Base-by-base conservation (phyloP, 2,888 invertebrate species). In the Scelioninae gen. 1 region DNA sequence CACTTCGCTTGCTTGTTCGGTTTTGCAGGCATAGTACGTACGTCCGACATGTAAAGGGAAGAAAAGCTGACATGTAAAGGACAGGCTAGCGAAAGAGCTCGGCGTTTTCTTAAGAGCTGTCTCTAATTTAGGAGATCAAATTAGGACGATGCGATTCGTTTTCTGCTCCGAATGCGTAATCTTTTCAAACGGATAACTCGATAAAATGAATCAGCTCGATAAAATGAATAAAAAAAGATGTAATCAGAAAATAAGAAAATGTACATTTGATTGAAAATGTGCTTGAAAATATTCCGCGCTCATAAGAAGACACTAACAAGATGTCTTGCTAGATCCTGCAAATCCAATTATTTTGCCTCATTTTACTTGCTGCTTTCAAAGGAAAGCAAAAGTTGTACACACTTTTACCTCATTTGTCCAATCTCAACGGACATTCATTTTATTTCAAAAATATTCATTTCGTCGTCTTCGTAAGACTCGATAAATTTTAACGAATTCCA, bases 121-220 rank as follows among this genome's bases (percentile, higher is more conserved):
- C 53, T 84, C 82, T 82, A 82, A 84, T 86, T 83, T 79, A 77
- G 83, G 82, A 82, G 81, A 84, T 84, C 69, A 58, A 84, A 86
- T 86, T 85, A 83, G 56, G 80, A 49, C 76, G 51, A 58, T 76
- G n/a, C n/a, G n/a, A n/a, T n/a, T 76, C 75, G 66, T 56, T 40
- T 58, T 45, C 32, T n/a, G 34, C 43, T 58, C 29, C 34, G 53
- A 63, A 49, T 63, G 75, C 60, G 60, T 60, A 68, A 45, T 55
- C 68, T 49, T 83, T 86, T 84, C 75, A 77, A 66, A 49, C 13
- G 47, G 38, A 16, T 45, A 66, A 60, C 51, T 60, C 51, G 38
- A 58, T 65, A 23, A 51, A 65, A 53, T 38, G 65, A 65, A 65
- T 53, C 65, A 40, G 49, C 32, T n/a, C n/a, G n/a, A n/a, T n/a